phyloP scores from a whole-genome alignment of 1,140 invertebrate genomes.

The Cotesia chilonis region DNA sequence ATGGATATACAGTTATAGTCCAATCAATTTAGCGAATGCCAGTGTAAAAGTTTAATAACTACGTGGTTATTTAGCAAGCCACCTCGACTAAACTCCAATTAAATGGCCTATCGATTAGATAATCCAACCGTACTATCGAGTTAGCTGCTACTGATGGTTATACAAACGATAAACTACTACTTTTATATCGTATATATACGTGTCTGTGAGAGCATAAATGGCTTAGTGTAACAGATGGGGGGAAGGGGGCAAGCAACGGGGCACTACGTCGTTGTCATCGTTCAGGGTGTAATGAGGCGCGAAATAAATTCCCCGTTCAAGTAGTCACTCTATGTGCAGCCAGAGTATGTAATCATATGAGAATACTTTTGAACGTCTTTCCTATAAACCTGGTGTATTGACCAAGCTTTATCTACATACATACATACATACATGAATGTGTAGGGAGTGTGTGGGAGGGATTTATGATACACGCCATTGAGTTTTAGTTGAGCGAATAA shows the following conservation, averaged over 20 bases:
- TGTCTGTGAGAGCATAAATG: neutral
- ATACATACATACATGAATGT: too few species aligned
- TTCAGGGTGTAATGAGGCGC: constrained; percentile 40
- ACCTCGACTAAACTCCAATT: constrained; percentile 37
- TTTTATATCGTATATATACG: neutral
- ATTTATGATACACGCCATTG: too few species aligned
- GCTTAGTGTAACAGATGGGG: constrained; percentile 32
- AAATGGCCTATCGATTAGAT: constrained; percentile 38
- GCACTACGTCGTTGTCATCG: constrained; percentile 30
- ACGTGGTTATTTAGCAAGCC: constrained; percentile 33
- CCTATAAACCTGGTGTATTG: neutral
- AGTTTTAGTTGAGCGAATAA: too few species aligned
- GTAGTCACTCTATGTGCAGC: neutral
- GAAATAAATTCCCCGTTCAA: constrained; percentile 35
- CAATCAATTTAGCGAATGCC: constrained; percentile 16
- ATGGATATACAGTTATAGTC: constrained; percentile 7
- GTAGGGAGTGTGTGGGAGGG: too few species aligned
- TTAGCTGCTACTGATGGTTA: constrained; percentile 21
- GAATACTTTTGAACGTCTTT: neutral
- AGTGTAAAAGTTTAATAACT: constrained; percentile 35
- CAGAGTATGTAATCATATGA: neutral
- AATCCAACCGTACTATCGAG: constrained; percentile 34
- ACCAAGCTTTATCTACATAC: neutral
- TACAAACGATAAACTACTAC: constrained; percentile 12
- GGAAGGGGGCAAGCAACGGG: constrained; percentile 15